These are phyloP conservation scores for Epistrophe grossulariae DNA, from an alignment of 2,888 invertebrate species.

Conservation along the genomic window DNA sequence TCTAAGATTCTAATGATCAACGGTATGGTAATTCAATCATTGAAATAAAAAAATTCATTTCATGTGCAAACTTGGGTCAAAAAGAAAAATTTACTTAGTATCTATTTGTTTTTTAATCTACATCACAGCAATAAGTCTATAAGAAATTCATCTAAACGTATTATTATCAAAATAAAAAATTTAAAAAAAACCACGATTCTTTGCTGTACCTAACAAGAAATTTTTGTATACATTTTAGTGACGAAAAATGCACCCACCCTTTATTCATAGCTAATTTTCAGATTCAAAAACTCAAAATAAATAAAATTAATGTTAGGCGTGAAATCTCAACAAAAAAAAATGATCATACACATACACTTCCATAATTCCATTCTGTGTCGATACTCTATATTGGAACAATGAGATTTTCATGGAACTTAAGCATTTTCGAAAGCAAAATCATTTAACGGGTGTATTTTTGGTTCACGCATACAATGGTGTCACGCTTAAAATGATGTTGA, in stretches of 20 bases:
- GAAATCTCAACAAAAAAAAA: constrained; percentile 21
- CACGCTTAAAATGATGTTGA: constrained; percentile 38
- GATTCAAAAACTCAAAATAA: constrained; percentile 24
- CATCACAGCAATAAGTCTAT: too few species aligned
- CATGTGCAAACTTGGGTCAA: too few species aligned
- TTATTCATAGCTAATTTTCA: neutral
- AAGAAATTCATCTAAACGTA: too few species aligned
- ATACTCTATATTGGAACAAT: constrained; percentile 55
- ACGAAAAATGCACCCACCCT: constrained; percentile 20
- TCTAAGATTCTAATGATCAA: too few species aligned
- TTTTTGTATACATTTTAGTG: constrained; percentile 6
- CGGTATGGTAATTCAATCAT: too few species aligned
- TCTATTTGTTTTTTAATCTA: too few species aligned
- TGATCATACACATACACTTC: constrained; percentile 30
- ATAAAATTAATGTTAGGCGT: constrained; percentile 22
- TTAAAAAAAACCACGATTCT: neutral
- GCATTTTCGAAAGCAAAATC: constrained; percentile 59
- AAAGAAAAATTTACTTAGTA: too few species aligned
- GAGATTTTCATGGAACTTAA: constrained; percentile 62
- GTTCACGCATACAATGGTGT: constrained; percentile 67
- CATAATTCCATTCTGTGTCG: constrained; percentile 46
- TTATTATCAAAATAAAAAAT: too few species aligned
- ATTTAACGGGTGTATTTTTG: constrained; percentile 68
- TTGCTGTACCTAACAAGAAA: neutral
- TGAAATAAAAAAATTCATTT: too few species aligned